A percentile compares a stretch with the other conserved stretches of the same genome.
These are phyloP conservation scores for Bradypodion ventrale DNA, from an alignment of 2,797 vertebrate species.

Conservation along the genomic window DNA sequence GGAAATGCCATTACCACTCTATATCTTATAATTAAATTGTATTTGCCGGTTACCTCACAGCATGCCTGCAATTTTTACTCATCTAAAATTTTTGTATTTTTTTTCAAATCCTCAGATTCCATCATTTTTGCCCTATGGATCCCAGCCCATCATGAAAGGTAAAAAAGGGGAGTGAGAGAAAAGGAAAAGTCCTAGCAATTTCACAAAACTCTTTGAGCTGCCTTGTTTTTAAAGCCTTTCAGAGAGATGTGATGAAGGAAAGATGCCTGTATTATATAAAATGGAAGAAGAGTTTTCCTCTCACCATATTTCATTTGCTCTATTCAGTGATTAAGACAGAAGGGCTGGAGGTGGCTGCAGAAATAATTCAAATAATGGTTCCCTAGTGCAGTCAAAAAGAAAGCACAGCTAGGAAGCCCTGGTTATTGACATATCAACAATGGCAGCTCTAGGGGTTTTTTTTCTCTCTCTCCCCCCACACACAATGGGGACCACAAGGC, in stretches of 20 bases:
- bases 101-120: constrained; percentile 46
- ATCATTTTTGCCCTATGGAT: constrained; percentile 62
- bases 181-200: not conserved
- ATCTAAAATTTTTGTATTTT: constrained; percentile 54
- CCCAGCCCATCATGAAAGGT: not conserved
- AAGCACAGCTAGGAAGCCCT: not conserved
- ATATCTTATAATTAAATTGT: constrained; percentile 73
- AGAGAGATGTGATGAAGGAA: not conserved
- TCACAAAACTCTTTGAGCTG: constrained; percentile 10
- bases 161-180: no score
- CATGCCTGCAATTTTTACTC: constrained; percentile 66
- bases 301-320: not conserved
- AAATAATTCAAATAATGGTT: not conserved
- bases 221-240: not conserved
- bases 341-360: not conserved
- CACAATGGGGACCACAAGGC: no score
- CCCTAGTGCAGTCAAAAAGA: not conserved
- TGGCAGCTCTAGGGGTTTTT: not conserved
- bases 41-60: constrained; percentile 74
- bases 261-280: not conserved
- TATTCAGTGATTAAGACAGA: not conserved
- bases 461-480: no score
- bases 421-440: not conserved
- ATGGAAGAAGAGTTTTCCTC: not conserved
- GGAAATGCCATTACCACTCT: constrained; percentile 51